These are phyloP conservation scores for Tetanocera ferruginea DNA, from an alignment of 2,888 invertebrate species.

Conservation along the genomic window DNA sequence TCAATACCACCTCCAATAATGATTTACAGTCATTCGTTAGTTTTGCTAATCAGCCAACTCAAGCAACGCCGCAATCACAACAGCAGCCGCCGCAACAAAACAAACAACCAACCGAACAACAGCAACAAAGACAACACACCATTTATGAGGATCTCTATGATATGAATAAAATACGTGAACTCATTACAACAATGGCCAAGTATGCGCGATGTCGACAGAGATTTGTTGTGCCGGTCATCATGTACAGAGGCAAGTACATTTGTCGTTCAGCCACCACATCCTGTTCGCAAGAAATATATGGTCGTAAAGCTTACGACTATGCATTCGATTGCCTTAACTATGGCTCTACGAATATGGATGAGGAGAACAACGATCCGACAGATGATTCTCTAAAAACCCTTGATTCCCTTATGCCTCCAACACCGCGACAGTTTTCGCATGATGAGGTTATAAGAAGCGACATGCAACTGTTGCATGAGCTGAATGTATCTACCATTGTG, in stretches of 20 bases:
- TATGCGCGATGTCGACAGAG: conserved; percentile 82
- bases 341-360: conserved; percentile 53
- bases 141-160: conserved; percentile 75
- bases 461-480: conserved; percentile 77
- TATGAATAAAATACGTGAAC: conserved; percentile 74
- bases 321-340: conserved; percentile 64
- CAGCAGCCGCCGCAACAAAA: conserved; percentile 47
- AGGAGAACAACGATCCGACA: conserved; percentile 63
- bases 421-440: conserved; percentile 62
- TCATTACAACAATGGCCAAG: conserved; percentile 76
- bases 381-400: conserved; percentile 57
- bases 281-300: conserved; percentile 81
- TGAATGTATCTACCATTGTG: conserved; percentile 80
- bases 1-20: conserved; percentile 34
- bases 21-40: conserved; percentile 63
- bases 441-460: conserved; percentile 71
- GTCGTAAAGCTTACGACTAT: conserved; percentile 75
- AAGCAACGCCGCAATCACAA: conserved; percentile 47
- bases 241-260: conserved; percentile 80
- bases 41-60: conserved; percentile 57
- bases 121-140: conserved; percentile 67
- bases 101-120: conserved; percentile 55
- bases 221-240: conserved; percentile 83
- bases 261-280: conserved; percentile 83
- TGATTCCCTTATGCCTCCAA: conserved; percentile 53